Conservation (phyloP, 2,797 vertebrate genomes). For the Melanotaenia pygmaea region DNA sequence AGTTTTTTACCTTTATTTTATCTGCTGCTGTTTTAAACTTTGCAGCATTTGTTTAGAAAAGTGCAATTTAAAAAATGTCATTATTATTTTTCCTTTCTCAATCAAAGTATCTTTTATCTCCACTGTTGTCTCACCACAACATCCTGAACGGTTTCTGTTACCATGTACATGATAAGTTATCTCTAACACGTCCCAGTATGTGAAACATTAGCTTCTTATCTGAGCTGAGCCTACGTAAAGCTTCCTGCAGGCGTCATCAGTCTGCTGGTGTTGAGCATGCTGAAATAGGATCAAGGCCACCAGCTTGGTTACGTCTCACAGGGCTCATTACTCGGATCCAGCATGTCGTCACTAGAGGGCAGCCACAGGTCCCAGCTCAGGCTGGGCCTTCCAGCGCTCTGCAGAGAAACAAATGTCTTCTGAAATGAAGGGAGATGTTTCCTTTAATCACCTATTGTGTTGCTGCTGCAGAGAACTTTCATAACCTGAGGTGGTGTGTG, state of each 20-base stretch:
- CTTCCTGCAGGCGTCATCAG: too few species aligned
- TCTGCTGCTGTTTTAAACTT: too few species aligned
- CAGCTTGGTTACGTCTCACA: background rate
- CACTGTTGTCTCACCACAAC: too few species aligned
- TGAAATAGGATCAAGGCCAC: background rate
- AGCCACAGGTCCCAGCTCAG: slow-evolving; percentile 22
- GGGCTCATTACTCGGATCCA: slow-evolving; percentile 7
- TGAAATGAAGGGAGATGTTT: slow-evolving; percentile 9
- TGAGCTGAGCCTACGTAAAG: too few species aligned
- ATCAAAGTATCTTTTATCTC: too few species aligned
- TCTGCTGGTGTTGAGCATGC: background rate
- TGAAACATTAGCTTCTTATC: too few species aligned
- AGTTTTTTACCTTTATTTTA: too few species aligned
- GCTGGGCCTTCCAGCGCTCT: background rate
- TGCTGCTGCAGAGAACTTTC: slow-evolving; percentile 14
- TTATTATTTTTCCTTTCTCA: too few species aligned
- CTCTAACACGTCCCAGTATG: background rate
- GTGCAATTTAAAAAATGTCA: too few species aligned
- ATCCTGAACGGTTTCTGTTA: too few species aligned
- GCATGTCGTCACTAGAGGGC: slow-evolving; percentile 55
- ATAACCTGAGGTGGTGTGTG: slow-evolving; percentile 3
- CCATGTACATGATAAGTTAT: background rate
- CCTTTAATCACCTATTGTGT: slow-evolving; percentile 8
- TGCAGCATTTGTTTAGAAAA: too few species aligned
- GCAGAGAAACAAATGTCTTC: background rate